Conservation (phyloP, 2,113 vertebrate species). For the Pelusios castaneus region DNA sequence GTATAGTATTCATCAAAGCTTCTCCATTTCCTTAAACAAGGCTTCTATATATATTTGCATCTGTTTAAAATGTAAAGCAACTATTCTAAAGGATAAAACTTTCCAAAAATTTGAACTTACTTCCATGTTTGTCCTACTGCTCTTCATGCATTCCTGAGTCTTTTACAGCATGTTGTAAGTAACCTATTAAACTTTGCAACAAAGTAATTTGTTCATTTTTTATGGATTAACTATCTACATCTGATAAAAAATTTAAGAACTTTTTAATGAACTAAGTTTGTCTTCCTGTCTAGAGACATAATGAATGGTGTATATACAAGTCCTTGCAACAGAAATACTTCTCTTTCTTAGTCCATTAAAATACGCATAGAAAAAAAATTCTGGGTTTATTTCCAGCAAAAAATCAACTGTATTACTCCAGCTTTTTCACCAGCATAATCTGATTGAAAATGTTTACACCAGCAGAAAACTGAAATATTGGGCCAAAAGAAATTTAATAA, state of each 20-base stretch:
- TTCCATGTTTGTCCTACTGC: background rate
- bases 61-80: slow-evolving; percentile 33
- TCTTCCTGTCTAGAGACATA: slow-evolving; percentile 39
- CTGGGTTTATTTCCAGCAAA: slow-evolving; percentile 13
- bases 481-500: background rate
- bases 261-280: slow-evolving; percentile 57
- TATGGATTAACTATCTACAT: slow-evolving; percentile 61
- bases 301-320: slow-evolving; percentile 28
- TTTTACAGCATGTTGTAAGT: slow-evolving; percentile 21
- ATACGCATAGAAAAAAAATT: slow-evolving; percentile 32
- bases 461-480: background rate
- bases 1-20: background rate
- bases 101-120: slow-evolving; percentile 8
- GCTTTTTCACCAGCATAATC: background rate
- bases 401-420: background rate
- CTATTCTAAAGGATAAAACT: slow-evolving; percentile 7
- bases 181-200: slow-evolving; percentile 48
- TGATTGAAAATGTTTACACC: background rate
- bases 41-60: background rate
- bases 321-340: slow-evolving; percentile 6
- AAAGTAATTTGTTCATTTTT: slow-evolving; percentile 47
- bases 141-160: background rate
- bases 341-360: slow-evolving; percentile 23
- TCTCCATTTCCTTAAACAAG: background rate
- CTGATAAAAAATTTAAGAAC: slow-evolving; percentile 70